Conservation (phyloP, 2,888 invertebrate genomes). For the Lepetodrilus schrolli region DNA sequence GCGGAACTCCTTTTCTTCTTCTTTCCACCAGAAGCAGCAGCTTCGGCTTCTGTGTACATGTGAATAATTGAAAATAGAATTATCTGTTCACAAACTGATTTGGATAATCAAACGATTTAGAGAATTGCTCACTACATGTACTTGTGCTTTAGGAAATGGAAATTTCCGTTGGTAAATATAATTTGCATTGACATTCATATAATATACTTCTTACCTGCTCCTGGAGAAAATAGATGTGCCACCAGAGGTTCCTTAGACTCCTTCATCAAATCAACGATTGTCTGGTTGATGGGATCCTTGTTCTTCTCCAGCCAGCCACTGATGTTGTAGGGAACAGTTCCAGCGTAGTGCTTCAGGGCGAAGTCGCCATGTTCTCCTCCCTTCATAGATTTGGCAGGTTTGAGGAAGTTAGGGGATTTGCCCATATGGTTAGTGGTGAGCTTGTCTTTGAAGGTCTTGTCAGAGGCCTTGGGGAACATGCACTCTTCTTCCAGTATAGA, state of each 20-base stretch:
- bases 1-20: slow-evolving; percentile 97
- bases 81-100: neutral
- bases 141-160: too few relatives aligned
- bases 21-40: slow-evolving; percentile 76
- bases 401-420: slow-evolving; percentile 79
- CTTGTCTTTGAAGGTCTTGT: slow-evolving; percentile 98
- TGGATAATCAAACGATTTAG: neutral
- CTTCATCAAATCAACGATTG: slow-evolving; percentile 97
- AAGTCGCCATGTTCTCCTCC: slow-evolving; percentile 98
- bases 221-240: slow-evolving; percentile 59
- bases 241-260: slow-evolving; percentile 78
- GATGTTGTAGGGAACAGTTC: slow-evolving; percentile 98
- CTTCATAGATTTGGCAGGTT: slow-evolving; percentile 89
- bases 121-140: neutral
- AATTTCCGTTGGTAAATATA: too few relatives aligned
- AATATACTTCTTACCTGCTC: slow-evolving; percentile 26
- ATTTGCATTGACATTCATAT: neutral
- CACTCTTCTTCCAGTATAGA: slow-evolving; percentile 99
- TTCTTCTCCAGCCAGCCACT: slow-evolving; percentile 99
- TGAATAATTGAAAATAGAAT: too few relatives aligned
- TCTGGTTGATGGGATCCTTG: slow-evolving; percentile 99
- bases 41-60: neutral
- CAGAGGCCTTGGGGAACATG: slow-evolving; percentile 99
- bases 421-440: slow-evolving; percentile 99
- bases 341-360: slow-evolving; percentile 99